Evolutionary conservation across 2,113 vertebrate genomes (phyloP), one percentile per base, ranked within the genome.

Genomic region (Limnothrissa miodon): DNA sequence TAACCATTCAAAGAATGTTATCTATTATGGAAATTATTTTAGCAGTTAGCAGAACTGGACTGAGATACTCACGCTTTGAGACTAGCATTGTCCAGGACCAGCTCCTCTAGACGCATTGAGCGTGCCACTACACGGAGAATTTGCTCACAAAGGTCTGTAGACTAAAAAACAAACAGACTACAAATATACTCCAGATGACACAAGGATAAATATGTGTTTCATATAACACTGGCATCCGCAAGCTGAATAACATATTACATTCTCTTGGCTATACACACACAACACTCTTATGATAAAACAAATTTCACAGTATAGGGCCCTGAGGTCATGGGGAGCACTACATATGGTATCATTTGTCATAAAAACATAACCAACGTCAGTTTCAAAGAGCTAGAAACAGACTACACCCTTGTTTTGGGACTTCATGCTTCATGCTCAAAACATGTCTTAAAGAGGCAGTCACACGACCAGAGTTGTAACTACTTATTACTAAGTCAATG

Each of bases 61-160:
- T 45, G 70, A 48, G 70, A 84, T 82, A 95, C 95, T 96, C 93
- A 99, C 97, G 94, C 95, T 93, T 92, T 95, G 78, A 99, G 97
- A 29, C 96, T 97, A 0, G 96, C 95, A 74, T 97, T 99, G 92
- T 99, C 98, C 92, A 99, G 88, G n/a, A 98, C 93, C 92, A 99
- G 86, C 78, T 99, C 97, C 90, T 99, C 97, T 86, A 99, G 89
- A 1, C 95, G 94, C 85, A 83, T 94, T 81, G 98, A 99, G 86
- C 97, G 94, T 88, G 96, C 93, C 87, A 97, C 95, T 53, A 99
- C 96, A 11, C 94, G 93, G 80, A 98, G 87, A 79, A 99, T 96
- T 92, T 98, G 97, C 56, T 99, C 98, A 78, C 96, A 98, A 89
- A 98, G 95, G 80, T 99, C 98, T 80, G 96, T 79, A 2, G 96